Evolutionary conservation across 2,113 vertebrate genomes (phyloP).

Genomic region (Bothrops jararaca): DNA sequence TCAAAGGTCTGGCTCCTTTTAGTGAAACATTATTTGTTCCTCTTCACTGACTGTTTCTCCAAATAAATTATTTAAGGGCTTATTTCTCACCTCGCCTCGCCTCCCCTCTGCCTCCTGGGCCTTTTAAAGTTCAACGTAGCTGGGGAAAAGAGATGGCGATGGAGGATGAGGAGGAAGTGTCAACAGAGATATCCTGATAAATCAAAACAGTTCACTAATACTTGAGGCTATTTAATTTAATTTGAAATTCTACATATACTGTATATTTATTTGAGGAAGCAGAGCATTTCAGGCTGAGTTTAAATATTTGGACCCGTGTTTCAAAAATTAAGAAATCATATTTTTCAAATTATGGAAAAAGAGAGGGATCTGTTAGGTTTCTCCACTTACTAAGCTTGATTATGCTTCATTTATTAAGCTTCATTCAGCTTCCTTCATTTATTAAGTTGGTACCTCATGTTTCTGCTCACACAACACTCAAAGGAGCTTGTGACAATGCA

Average conservation of each 20-base stretch:
- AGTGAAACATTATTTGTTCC: conserved; percentile 99
- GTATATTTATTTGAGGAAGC: neutral
- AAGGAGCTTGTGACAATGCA: neutral
- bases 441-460: neutral
- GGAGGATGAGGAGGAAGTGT: conserved; percentile 37
- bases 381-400: neutral
- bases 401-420: neutral
- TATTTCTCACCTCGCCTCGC: conserved; percentile 71
- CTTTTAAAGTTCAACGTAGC: conserved; percentile 83
- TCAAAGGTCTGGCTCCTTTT: conserved; percentile 88
- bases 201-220: neutral
- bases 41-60: conserved; percentile 96
- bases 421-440: neutral
- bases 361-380: neutral
- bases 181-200: conserved; percentile 46
- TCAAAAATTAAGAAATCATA: neutral
- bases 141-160: conserved; percentile 33
- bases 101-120: conserved; percentile 71
- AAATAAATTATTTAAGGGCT: conserved; percentile 99
- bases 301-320: neutral
- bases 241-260: neutral
- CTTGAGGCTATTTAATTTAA: neutral
- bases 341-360: neutral
- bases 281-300: neutral
- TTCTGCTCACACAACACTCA: neutral